phyloP scores from a whole-genome alignment of 1,140 invertebrate species.

The Aphaenogaster floridana region DNA sequence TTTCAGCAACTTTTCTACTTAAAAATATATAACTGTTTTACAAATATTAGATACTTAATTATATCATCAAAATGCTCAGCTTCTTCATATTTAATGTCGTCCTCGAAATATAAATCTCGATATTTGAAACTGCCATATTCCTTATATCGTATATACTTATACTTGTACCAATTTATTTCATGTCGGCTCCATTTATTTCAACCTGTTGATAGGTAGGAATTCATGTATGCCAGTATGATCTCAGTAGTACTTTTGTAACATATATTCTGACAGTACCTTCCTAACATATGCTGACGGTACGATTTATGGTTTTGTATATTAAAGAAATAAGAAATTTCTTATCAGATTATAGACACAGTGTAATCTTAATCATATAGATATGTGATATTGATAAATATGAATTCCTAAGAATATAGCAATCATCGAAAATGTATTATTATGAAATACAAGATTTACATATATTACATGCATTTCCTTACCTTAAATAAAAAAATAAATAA shows the following conservation, averaged over 20 bases:
- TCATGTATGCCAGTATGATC: conserved; percentile 61
- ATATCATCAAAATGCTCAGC: background rate
- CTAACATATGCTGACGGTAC: conserved; percentile 24
- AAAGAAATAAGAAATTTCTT: background rate
- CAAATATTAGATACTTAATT: conserved; percentile 7
- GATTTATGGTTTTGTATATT: conserved; percentile 29
- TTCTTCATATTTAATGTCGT: conserved; percentile 8
- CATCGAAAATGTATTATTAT: background rate
- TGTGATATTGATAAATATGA: background rate
- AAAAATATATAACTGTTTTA: background rate
- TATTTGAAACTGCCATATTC: conserved; percentile 34
- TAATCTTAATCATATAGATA: background rate
- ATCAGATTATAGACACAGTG: background rate
- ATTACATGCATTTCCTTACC: background rate
- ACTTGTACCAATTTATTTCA: conserved; percentile 61
- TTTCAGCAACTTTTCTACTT: background rate
- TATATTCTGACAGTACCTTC: conserved; percentile 47
- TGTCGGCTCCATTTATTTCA: conserved; percentile 63
- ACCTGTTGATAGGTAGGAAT: conserved; percentile 64
- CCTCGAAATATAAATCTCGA: conserved; percentile 45
- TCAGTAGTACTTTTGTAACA: conserved; percentile 51
- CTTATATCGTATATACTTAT: conserved; percentile 48
- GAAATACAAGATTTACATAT: background rate
- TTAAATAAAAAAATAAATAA: background rate
- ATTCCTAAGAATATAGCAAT: conserved; percentile 7